Base-by-base conservation (phyloP, 2,797 vertebrate genomes). In the Hoplostethus atlanticus region DNA sequence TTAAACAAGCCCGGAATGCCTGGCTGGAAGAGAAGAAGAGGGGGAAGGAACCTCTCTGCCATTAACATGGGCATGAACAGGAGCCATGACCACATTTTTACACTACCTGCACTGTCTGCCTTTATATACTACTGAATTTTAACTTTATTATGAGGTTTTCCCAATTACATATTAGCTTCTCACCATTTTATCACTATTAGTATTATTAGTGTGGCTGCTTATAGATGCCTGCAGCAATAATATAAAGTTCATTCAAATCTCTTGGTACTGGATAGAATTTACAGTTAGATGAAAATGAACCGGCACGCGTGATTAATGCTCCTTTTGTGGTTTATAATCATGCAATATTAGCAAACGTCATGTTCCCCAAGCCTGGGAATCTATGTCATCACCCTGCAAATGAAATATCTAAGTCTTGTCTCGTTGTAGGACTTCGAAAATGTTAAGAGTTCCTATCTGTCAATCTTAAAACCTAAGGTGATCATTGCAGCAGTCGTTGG, bases 1-100 rank as follows among this genome's bases (percentile, higher is more conserved):
- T 96, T 95, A 96, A 96, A 97, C 96, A 96, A 95, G 93, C 91
- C 93, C 91, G 93, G 95, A 95, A 96, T 95, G 94, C 94, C 92
- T 95, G 93, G 92, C 91, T 92, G 92, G 89, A 84, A 84, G 85
- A 77, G 63, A 72, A 89, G 87, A 65, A 83, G 81, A 74, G 76
- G 83, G 62, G 59, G 75, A 82, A 83, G 85, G 86, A 82, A 84
- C 80, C 71, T 73, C 77, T 73, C 56, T 70, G 68, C 85, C 77
- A 86, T 91, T 89, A 90, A 91, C 85, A 73, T 25, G 17, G 30
- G 55, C 54, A 59, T 68, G 84, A 88, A 82, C 82, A 80, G 81
- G 81, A 73, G 79, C 75, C 87, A 84, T 70, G 31, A 16, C 75
- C 89, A 77, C 82, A 85, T 85, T 89, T 55, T 85, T 68, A 88